Conservation (phyloP, 2,797 vertebrate species). For the Sparus aurata region DNA sequence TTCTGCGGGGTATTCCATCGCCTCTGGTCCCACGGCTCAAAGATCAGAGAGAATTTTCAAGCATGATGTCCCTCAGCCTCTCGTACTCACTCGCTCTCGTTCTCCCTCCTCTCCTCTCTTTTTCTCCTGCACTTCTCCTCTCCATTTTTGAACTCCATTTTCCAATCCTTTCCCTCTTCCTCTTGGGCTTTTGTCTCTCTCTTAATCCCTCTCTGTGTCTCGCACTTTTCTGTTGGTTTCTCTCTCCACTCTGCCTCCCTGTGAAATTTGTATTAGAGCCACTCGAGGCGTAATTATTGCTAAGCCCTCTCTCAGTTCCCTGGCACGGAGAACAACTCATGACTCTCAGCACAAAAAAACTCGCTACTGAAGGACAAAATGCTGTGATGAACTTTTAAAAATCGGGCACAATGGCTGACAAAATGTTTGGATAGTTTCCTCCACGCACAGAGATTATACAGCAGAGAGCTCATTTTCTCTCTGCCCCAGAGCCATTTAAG, state of each 20-base stretch:
- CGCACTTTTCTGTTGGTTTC: constrained; percentile 58
- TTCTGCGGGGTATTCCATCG: constrained; percentile 81
- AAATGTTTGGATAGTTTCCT: constrained; percentile 63
- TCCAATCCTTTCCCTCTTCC: constrained; percentile 66
- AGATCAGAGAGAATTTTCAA: constrained; percentile 86
- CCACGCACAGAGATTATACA: constrained; percentile 53
- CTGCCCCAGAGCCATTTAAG: constrained; percentile 63
- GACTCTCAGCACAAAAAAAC: constrained; percentile 70
- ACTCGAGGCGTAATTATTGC: constrained; percentile 81
- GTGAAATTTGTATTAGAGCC: constrained; percentile 80
- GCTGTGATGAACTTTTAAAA: constrained; percentile 73
- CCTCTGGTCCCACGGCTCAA: constrained; percentile 78
- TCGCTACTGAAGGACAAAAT: constrained; percentile 75
- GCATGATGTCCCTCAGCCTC: constrained; percentile 77
- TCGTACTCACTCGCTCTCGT: constrained; percentile 49
- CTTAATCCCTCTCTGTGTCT: constrained; percentile 74
- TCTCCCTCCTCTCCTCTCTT: constrained; percentile 41
- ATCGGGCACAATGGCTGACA: constrained; percentile 67
- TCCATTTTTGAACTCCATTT: constrained; percentile 54
- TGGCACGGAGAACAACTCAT: constrained; percentile 70
- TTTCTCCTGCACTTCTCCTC: constrained; percentile 41
- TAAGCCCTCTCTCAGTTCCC: constrained; percentile 70
- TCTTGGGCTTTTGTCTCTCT: constrained; percentile 76
- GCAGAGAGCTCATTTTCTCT: constrained; percentile 58
- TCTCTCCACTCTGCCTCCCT: constrained; percentile 66